Evolutionary conservation across 2,888 invertebrate species (phyloP), one percentile per base, ranked within the genome.

Genomic region (Eupithecia pulchellata): DNA sequence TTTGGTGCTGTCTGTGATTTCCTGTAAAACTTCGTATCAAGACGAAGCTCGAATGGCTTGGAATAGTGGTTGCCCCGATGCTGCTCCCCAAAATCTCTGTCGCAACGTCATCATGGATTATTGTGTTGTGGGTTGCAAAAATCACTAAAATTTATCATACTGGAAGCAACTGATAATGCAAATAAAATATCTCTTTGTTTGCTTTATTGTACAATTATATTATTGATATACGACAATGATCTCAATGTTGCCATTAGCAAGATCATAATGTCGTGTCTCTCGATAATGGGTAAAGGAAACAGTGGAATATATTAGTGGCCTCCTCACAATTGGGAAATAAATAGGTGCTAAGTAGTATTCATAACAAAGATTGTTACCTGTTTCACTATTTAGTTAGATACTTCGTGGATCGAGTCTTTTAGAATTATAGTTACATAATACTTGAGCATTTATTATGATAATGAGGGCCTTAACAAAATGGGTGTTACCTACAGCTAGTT

Each of bases 311-410:
- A 13, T 52, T 52, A 52, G 52, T 62, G 65, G 36, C 14, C n/a
- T 14, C 25, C 11, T 70, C 71, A 30, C 27, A 68, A 74, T 71
- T 63, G 63, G 42, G 29, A n/a, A 30, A 66, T 72, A 39, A 69
- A 71, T 71, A 65, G 39, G 69, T 70, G 72, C 11, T 72, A 74
- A 76, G 13, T 69, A 60, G 64, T 34, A 61, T 66, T 66, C 42
- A 69, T 34, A 25, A 25, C 52, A 52, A 11, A 47, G 47, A 20
- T 25, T 42, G 20, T 47, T 47, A 52, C 20, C 25, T 25, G 25
- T 52, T 52, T 52, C 25, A 25, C 20, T 47, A 20, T 20, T 25
- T 52, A 52, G n/a, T 20, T n/a, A 42, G 42, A 42, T 20, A 17
- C 39, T 17, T 17, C 20, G 20, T 20, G 20, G 11, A 47, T 47